These are phyloP conservation scores for Pseudonaja textilis DNA, from an alignment of 2,113 vertebrate genomes.

Conservation along the genomic window DNA sequence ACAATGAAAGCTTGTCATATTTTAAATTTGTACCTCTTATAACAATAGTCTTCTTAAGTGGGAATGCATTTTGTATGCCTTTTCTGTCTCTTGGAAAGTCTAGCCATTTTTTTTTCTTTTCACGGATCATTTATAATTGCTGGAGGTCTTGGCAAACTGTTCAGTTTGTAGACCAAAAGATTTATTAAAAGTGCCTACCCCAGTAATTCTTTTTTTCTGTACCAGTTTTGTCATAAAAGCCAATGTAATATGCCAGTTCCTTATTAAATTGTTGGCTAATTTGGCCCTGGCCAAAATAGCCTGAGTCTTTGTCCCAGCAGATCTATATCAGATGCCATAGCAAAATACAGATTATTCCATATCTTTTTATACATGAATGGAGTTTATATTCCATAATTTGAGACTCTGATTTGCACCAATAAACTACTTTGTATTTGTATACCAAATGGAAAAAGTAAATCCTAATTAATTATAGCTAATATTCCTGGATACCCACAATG, in stretches of 20 bases:
- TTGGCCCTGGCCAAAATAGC: background rate
- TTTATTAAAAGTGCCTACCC: background rate
- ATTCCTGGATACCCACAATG: background rate
- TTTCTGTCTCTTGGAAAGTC: conserved; percentile 41
- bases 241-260: background rate
- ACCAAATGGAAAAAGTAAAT: background rate
- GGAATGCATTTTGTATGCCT: conserved; percentile 27
- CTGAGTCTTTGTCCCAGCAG: background rate
- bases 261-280: background rate
- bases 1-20: conserved; percentile 49
- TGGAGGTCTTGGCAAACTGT: background rate
- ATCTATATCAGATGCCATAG: background rate
- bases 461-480: background rate
- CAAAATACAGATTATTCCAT: background rate
- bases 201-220: background rate
- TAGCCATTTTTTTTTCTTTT: background rate
- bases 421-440: background rate
- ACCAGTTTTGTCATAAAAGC: background rate
- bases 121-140: background rate
- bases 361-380: background rate
- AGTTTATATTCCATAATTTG: background rate
- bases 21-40: conserved; percentile 43
- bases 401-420: background rate
- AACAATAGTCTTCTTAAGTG: conserved; percentile 34
- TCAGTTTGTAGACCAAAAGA: background rate